These are phyloP conservation scores for Meghimatium bilineatum DNA, from an alignment of 2,888 invertebrate genomes.

Conservation along the genomic window DNA sequence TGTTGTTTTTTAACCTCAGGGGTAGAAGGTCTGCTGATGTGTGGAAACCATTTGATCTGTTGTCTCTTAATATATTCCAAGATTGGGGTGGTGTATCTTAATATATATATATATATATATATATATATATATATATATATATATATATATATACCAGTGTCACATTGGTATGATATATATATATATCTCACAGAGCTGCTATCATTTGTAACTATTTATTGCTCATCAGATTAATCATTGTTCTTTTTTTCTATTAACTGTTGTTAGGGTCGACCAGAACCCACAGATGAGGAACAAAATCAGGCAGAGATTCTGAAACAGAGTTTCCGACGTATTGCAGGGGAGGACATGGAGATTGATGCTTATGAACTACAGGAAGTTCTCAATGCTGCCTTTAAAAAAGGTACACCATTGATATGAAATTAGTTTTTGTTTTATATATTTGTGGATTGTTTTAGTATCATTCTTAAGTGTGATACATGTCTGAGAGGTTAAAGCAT, in stretches of 20 bases:
- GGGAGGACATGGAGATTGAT: slow-evolving; percentile 93
- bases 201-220: not conserved
- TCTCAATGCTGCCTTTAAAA: slow-evolving; percentile 84
- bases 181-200: not conserved
- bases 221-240: not conserved
- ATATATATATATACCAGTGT: too few species aligned
- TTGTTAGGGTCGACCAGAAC: slow-evolving; percentile 52
- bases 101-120: too few species aligned
- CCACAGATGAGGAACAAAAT: slow-evolving; percentile 66
- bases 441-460: too few species aligned
- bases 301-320: slow-evolving; percentile 80
- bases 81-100: too few species aligned
- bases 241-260: not conserved
- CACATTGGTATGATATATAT: not conserved
- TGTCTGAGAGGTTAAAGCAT: too few species aligned
- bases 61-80: too few species aligned
- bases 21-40: too few species aligned
- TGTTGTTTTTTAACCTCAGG: too few species aligned
- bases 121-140: too few species aligned
- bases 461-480: too few species aligned
- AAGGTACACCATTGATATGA: slow-evolving; percentile 60
- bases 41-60: too few species aligned
- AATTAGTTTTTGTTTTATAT: too few species aligned
- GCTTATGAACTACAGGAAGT: slow-evolving; percentile 95
- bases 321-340: slow-evolving; percentile 91